Evolutionary conservation across 1,140 invertebrate species (phyloP), one percentile per base, ranked within the genome.

Genomic region (Sarcophaga peregrina): DNA sequence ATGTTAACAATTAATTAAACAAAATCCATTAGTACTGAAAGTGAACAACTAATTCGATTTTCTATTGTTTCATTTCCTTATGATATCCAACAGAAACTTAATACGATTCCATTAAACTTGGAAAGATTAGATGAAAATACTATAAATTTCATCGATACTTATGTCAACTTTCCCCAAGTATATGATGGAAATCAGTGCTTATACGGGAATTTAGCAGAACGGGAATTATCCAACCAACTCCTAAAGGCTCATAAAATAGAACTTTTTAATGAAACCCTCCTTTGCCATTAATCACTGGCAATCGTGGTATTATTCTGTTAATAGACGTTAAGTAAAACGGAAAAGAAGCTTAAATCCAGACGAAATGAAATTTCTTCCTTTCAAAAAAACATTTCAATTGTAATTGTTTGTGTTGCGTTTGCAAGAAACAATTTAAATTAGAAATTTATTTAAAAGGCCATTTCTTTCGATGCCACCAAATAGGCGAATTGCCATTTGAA

Each of bases 401-500:
- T 48, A 85, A 83, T 17, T n/a, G 87, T 2, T 84, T 84, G 13
- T 89, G 88, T 20, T 84, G 85, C 47, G 78, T 86, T 15, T 89
- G 88, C 17, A 82, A 87, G 0, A 84, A 85, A 58, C 81, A 83
- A 52, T 85, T 84, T 3, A 86, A 74, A 6, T 86, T 86, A 0
- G 86, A 86, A 54, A 82, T 85, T 25, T 85, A 85, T 4, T 83
- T 87, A 0, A 87, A 89, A 46, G 76, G 83, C 5, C 88, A 89
- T 47, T 73, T 88, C n/a, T 87, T 84, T 1, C 87, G 87, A 73
- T 83, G 80, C 0, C 88, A 89, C 82, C 86, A 85, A 25, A 87
- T 89, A 17, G 88, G 88, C 0, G 88, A 87, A 50, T 48, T 89
- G 45, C 88, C 88, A 3, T 88, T 87, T 10, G 86, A 86, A 78